phyloP scores from a whole-genome alignment of 2,888 invertebrate species.

The Biston stratarius region DNA sequence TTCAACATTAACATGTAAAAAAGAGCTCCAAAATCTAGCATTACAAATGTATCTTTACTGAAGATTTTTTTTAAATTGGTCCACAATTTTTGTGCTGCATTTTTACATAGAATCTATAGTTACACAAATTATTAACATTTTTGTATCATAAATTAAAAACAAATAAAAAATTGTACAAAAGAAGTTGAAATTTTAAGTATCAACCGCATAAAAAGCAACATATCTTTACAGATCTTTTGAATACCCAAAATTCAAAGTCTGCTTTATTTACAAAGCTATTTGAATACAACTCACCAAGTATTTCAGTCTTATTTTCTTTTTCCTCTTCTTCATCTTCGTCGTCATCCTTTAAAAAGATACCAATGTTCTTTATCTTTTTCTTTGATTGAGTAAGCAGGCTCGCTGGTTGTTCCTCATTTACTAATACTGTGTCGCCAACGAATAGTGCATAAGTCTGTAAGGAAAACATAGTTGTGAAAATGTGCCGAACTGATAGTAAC shows the following conservation, averaged over 20 bases:
- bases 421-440: constrained; percentile 98
- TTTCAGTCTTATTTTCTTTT: constrained; percentile 91
- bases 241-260: constrained; percentile 22
- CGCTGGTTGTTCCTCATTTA: constrained; percentile 95
- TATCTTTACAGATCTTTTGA: constrained; percentile 25
- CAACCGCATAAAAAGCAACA: constrained; percentile 17
- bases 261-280: constrained; percentile 34
- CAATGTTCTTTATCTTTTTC: constrained; percentile 97
- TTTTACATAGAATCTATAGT: no score
- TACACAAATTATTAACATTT: no score
- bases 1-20: no score
- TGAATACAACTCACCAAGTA: constrained; percentile 85
- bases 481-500: background rate
- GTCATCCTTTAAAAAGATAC: constrained; percentile 97
- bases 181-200: background rate
- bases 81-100: no score
- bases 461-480: background rate
- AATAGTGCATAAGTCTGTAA: constrained; percentile 93
- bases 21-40: no score
- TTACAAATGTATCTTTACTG: no score
- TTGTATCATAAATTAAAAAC: background rate
- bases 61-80: no score
- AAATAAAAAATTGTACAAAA: background rate
- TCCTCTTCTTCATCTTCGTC: constrained; percentile 94
- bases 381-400: constrained; percentile 95